Evolutionary conservation across 1,140 invertebrate genomes (phyloP).

Genomic region (Chrysopa pallens): DNA sequence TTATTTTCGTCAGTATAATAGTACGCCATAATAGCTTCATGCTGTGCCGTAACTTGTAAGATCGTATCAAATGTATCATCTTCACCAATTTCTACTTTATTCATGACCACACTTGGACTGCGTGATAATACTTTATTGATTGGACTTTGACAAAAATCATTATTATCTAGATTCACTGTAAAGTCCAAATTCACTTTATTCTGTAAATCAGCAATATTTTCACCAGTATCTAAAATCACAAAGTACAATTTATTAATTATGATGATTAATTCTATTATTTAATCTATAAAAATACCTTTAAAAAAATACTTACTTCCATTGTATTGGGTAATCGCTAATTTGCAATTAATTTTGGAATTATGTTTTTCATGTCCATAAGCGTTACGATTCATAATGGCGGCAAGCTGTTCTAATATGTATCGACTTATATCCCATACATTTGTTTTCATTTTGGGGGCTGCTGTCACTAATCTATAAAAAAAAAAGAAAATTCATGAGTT

Average conservation of each 20-base stretch:
- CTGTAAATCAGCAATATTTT: constrained; percentile 20
- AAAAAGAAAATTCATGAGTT: not conserved
- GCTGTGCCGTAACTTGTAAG: constrained; percentile 61
- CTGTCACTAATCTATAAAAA: constrained; percentile 34
- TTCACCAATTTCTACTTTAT: constrained; percentile 24
- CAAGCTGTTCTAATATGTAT: constrained; percentile 35
- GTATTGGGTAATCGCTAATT: constrained; percentile 49
- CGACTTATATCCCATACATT: constrained; percentile 29
- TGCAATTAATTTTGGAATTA: constrained; percentile 41
- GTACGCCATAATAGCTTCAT: constrained; percentile 76
- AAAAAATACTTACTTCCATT: constrained; percentile 25
- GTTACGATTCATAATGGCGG: constrained; percentile 26
- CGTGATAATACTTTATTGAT: constrained; percentile 15
- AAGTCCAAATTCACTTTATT: constrained; percentile 47
- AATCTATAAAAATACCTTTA: not conserved
- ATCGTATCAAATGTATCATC: constrained; percentile 76
- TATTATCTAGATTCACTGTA: constrained; percentile 38
- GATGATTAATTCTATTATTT: too few species aligned
- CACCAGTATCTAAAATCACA: constrained; percentile 16
- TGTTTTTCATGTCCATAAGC: constrained; percentile 30
- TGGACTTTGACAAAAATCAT: not conserved
- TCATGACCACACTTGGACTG: constrained; percentile 27
- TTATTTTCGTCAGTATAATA: constrained; percentile 79
- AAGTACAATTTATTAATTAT: too few species aligned
- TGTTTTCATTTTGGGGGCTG: constrained; percentile 34